These are phyloP conservation scores for Potorous gilbertii DNA, from an alignment of 2,797 vertebrate species.

Conservation along the genomic window DNA sequence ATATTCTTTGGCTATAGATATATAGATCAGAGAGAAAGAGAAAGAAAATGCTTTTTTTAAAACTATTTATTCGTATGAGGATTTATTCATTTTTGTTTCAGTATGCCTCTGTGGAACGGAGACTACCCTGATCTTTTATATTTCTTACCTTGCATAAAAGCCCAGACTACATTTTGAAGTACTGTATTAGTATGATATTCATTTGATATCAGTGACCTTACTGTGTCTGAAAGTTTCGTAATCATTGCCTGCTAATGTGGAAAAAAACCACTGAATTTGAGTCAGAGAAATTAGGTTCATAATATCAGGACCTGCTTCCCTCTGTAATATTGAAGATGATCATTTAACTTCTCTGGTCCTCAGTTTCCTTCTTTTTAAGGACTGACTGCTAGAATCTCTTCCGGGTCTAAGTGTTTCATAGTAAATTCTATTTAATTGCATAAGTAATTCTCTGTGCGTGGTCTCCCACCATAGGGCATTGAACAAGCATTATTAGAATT, in stretches of 20 bases:
- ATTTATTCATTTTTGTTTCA: background rate
- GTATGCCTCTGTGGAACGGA: background rate
- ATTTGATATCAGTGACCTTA: background rate
- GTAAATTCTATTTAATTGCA: background rate
- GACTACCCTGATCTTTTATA: background rate
- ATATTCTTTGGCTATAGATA: background rate
- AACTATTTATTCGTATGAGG: background rate
- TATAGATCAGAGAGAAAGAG: background rate
- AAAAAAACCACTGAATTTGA: background rate
- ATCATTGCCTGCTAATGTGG: background rate
- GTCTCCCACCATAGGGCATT: background rate
- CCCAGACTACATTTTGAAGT: background rate
- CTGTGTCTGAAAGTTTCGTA: background rate
- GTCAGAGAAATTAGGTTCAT: background rate
- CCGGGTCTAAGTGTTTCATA: background rate
- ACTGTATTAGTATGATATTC: background rate
- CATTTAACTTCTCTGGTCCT: background rate
- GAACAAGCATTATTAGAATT: background rate
- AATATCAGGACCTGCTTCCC: background rate
- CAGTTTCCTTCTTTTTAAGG: background rate
- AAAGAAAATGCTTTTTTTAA: background rate
- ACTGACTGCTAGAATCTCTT: background rate
- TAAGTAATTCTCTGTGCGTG: background rate
- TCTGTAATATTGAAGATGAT: background rate
- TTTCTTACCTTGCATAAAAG: background rate